Percentiles rank a stretch among this genome's conserved stretches.
Conservation (phyloP, 1,140 invertebrate genomes). For the Drosophila hydei region DNA sequence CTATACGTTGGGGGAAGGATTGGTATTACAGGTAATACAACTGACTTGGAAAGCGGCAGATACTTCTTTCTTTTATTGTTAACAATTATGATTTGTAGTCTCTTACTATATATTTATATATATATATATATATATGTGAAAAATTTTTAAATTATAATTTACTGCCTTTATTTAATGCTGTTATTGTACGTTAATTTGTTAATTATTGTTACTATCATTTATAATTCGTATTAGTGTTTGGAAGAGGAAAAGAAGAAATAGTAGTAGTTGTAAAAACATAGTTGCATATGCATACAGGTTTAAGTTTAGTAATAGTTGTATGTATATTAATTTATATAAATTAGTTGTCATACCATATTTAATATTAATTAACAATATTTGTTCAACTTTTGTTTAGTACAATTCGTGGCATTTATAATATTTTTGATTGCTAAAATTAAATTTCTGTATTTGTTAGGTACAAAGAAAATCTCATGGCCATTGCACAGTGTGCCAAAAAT, state of each 20-base stretch:
- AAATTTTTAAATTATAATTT: slow-evolving; percentile 48
- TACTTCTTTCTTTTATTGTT: slow-evolving; percentile 40
- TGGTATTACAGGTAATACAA: slow-evolving; percentile 27
- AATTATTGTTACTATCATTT: slow-evolving; percentile 39
- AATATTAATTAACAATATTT: slow-evolving; percentile 72
- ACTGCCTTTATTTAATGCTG: slow-evolving; percentile 44
- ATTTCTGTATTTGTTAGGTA: slow-evolving; percentile 57
- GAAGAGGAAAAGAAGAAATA: slow-evolving; percentile 58
- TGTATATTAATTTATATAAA: slow-evolving; percentile 55
- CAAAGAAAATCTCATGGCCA: slow-evolving; percentile 74
- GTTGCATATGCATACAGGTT: slow-evolving; percentile 1
- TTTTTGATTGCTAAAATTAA: slow-evolving; percentile 48
- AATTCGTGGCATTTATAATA: slow-evolving; percentile 60
- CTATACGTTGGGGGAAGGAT: slow-evolving; percentile 39
- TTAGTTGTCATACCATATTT: slow-evolving; percentile 58
- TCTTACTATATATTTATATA: slow-evolving; percentile 45
- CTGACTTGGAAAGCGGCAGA: slow-evolving; percentile 48
- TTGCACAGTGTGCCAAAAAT: slow-evolving; percentile 32
- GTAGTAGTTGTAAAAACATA: slow-evolving; percentile 56
- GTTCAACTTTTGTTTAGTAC: slow-evolving; percentile 52
- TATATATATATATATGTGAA: slow-evolving; percentile 61
- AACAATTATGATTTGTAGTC: slow-evolving; percentile 41
- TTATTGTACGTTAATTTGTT: slow-evolving; percentile 32
- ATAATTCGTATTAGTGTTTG: slow-evolving; percentile 37
- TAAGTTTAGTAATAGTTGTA: slow-evolving; percentile 36